Evolutionary conservation across 2,797 vertebrate species (phyloP), one percentile per base, ranked within the genome.

Genomic region (Orestias chungarensis): DNA sequence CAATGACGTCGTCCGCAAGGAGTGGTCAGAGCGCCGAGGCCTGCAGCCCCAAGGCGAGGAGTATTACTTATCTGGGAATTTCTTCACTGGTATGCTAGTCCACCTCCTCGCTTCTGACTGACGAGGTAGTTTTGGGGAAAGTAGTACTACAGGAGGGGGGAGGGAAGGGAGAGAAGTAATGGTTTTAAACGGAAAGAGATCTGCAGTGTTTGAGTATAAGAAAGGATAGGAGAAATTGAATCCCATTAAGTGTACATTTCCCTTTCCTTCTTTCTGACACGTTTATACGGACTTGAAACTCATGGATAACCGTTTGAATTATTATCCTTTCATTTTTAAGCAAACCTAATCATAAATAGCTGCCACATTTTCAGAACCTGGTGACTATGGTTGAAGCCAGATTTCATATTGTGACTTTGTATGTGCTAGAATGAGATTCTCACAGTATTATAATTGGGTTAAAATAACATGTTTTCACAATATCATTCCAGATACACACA

Each of bases 1-100:
- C 42, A 43, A 61, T 94, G 93, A 94, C 86, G 91, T 91, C 77
- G 84, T 52, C 74, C 4, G 2, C 10, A 79, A 88, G 92, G 93
- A 81, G 92, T 82, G 82, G 86, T 87, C 78, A 85, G 71, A 87
- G 84, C 57, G n/a, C 81, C 80, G 86, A 87, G 89, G 89, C 88
- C 85, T 91, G 82, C 87, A 90, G 83, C 89, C 89, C 85, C 71
- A 75, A 91, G 90, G 88, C 89, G 85, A 85, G 78, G 86, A 91
- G 91, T 90, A 86, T 91, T 93, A 92, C 93, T 93, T 94, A 94
- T 95, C 93, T 94, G 93, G 91, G 93, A 95, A 94, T 93, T 93
- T 94, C 89, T 93, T 81, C 86, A 85, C 88, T 91, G 91, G 92
- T 93, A 90, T 94, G 92, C 82, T 90, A 82, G 86, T 88, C 79